phyloP scores from a whole-genome alignment of 2,888 invertebrate species.

The Balanococcus diminutus region DNA sequence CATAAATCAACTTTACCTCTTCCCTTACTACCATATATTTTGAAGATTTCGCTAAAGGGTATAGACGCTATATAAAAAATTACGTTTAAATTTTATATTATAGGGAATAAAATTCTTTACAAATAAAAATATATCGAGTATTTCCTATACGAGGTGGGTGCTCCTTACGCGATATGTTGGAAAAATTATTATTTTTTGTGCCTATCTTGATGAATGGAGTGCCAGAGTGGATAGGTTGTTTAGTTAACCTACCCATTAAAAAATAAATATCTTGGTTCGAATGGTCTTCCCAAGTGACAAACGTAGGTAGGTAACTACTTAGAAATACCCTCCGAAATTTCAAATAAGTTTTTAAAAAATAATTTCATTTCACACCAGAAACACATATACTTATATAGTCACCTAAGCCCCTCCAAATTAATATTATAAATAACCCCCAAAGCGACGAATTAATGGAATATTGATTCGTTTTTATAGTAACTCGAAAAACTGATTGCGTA shows the following conservation, averaged over 20 bases:
- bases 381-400: not conserved
- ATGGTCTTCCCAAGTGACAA: too few species aligned
- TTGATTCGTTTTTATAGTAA: slow-evolving; percentile 47
- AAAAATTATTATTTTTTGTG: not conserved
- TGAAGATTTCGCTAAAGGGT: slow-evolving; percentile 6
- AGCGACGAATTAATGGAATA: slow-evolving; percentile 45
- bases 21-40: not conserved
- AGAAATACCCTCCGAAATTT: not conserved
- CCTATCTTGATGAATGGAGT: not conserved
- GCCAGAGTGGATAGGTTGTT: too few species aligned
- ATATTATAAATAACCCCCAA: slow-evolving; percentile 34
- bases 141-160: not conserved
- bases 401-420: slow-evolving; percentile 8
- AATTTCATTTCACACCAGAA: not conserved
- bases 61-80: slow-evolving; percentile 34
- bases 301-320: not conserved
- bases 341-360: not conserved
- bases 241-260: too few species aligned
- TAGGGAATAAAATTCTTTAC: slow-evolving; percentile 13
- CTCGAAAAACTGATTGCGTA: slow-evolving; percentile 1
- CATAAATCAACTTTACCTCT: slow-evolving; percentile 30
- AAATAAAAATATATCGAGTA: not conserved
- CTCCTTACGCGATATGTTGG: not conserved
- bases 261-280: too few species aligned
- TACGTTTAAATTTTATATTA: slow-evolving; percentile 39